phyloP scores from a whole-genome alignment of 2,113 vertebrate genomes.

The Nothobranchius furzeri region DNA sequence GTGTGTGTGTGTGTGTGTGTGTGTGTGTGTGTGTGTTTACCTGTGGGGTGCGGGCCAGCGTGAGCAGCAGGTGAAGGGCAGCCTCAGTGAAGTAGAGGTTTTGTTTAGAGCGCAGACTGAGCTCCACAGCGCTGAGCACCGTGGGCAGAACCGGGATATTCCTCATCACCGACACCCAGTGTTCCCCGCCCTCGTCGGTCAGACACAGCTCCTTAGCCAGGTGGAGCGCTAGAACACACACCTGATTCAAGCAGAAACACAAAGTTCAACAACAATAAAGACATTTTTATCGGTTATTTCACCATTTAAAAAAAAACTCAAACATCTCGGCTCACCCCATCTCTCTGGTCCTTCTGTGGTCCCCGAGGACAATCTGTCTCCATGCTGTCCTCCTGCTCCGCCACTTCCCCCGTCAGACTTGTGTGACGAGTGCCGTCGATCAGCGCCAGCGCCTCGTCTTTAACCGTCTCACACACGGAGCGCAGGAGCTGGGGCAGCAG shows the following conservation, averaged over 20 bases:
- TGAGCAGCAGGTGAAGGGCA: conserved; percentile 90
- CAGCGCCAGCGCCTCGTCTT: conserved; percentile 88
- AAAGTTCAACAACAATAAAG: too few relatives aligned
- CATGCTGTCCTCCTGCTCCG: conserved; percentile 95
- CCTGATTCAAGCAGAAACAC: conserved; percentile 69
- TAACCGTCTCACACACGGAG: conserved; percentile 91
- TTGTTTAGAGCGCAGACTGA: conserved; percentile 91
- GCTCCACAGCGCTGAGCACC: conserved; percentile 88
- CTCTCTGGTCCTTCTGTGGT: conserved; percentile 90
- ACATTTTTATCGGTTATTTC: too few relatives aligned
- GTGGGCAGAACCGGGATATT: conserved; percentile 90
- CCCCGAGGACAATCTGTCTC: conserved; percentile 88
- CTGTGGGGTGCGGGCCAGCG: conserved; percentile 92
- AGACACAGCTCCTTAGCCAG: conserved; percentile 95
- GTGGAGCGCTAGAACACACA: conserved; percentile 93
- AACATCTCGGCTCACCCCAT: conserved; percentile 81
- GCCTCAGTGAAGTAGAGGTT: conserved; percentile 97
- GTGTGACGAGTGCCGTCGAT: conserved; percentile 87
- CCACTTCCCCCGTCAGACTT: conserved; percentile 67
- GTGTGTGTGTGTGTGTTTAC: conserved; percentile 65
- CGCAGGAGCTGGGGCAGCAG: conserved; percentile 94
- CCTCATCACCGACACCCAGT: conserved; percentile 89
- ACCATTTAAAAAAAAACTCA: too few relatives aligned
- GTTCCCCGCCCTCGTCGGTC: conserved; percentile 90
- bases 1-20: background rate